These are phyloP conservation scores for Gila orcuttii DNA, from an alignment of 2,113 vertebrate genomes.

Conservation along the genomic window DNA sequence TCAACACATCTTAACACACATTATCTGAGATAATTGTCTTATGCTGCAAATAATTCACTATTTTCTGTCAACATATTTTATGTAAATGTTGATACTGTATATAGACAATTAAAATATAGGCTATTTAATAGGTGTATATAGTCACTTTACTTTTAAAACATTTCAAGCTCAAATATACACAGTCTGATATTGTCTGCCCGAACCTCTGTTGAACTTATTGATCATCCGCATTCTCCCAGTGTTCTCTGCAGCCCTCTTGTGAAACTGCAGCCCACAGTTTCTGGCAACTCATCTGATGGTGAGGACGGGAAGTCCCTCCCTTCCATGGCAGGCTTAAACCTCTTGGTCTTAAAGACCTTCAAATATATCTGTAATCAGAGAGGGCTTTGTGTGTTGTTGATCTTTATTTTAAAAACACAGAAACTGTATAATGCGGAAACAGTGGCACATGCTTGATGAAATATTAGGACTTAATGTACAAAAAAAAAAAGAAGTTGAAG, in stretches of 20 bases:
- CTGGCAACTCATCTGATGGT: conserved; percentile 54
- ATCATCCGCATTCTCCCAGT: conserved; percentile 31
- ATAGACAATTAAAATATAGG: neutral
- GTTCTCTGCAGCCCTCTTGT: conserved; percentile 56
- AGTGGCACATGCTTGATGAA: neutral
- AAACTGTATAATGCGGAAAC: neutral
- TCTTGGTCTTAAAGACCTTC: conserved; percentile 52
- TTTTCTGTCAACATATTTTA: neutral
- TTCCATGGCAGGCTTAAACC: conserved; percentile 33
- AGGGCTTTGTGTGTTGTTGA: neutral
- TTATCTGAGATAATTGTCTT: neutral
- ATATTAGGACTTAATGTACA: neutral
- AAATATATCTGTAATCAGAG: conserved; percentile 13
- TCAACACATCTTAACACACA: neutral
- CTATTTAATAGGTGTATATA: neutral
- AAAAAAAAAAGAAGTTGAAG: no score
- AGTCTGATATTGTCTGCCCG: neutral
- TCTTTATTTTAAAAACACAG: neutral
- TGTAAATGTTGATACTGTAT: neutral
- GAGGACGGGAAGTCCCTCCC: conserved; percentile 70
- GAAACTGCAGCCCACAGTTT: conserved; percentile 59
- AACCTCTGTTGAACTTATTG: conserved; percentile 35
- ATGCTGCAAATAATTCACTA: neutral
- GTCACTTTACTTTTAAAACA: neutral
- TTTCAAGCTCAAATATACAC: neutral